A percentile compares a stretch with the other conserved stretches of the same genome.
phyloP scores from a whole-genome alignment of 2,113 vertebrate genomes.

The Manacus vitellinus region DNA sequence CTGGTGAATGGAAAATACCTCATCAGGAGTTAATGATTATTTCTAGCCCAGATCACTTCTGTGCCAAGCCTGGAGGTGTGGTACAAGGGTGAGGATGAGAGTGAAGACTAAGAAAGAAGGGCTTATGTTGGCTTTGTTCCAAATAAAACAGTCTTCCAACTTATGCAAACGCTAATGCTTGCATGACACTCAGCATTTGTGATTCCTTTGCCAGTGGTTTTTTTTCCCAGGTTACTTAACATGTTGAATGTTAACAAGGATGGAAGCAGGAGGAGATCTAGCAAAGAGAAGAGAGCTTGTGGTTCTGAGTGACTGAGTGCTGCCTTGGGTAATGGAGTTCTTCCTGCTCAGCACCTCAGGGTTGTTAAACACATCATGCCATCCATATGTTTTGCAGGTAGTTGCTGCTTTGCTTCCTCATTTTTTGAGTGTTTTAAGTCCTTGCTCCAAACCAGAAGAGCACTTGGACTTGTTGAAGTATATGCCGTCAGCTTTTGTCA shows the following conservation, averaged over 20 bases:
- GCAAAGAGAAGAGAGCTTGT: background rate
- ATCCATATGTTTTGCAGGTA: background rate
- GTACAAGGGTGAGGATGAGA: background rate
- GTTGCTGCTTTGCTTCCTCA: background rate
- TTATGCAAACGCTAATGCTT: background rate
- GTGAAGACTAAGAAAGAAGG: background rate
- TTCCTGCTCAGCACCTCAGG: background rate
- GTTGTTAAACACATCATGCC: background rate
- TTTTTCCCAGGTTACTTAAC: background rate
- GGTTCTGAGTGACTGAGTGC: background rate
- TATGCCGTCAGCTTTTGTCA: background rate
- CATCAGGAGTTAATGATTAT: background rate
- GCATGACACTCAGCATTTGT: background rate
- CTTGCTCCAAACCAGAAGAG: background rate
- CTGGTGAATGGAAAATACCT: background rate
- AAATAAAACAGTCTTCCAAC: background rate
- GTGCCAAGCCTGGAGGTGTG: background rate
- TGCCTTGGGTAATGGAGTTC: background rate
- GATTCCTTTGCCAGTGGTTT: background rate
- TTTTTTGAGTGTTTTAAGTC: slow-evolving; percentile 19
- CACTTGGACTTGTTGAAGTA: background rate
- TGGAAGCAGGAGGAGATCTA: background rate
- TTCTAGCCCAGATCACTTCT: background rate
- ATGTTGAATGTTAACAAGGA: background rate
- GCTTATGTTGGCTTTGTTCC: background rate